Evolutionary conservation across 64 coral and sea anemone species (phyloP), one percentile per base, ranked within the genome.

Genomic region (Montipora efflorescens): DNA sequence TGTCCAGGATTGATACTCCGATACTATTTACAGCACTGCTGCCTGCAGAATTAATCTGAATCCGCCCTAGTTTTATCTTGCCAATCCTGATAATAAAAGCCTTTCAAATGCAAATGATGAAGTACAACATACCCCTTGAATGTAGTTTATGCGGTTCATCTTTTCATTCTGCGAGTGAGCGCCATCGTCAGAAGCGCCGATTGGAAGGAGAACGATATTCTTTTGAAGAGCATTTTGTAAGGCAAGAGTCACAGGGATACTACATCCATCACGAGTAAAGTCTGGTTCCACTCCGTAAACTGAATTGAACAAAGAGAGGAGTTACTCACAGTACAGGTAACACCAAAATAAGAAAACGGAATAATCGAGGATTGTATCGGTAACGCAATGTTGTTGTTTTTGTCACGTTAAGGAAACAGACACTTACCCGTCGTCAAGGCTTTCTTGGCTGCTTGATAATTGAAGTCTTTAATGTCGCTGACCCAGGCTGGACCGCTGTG

Each of bases 131-230:
- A 96, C 95, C 19, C 95, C 95, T 12, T 94, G 47, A 11, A 93
- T 78, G 28, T 93, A 96, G 45, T 96, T 96, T 1, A 12, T 13
- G n/a, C 67, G 70, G 80, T 96, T 44, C 4, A 96, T 62, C 64
- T 96, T 96, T 67, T 96, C 95, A 18, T 96, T 96, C 87, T 96
- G 95, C 0, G 95, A 96, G 53, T 96, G 95, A 14, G 95, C 91
- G 3, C 95, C 95, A 79, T 96, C 95, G 36, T 96, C 95, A 25
- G 80, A 87, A 0, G 91, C 74, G 53, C 95, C 95, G 43, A 94
- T 90, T 18, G 95, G 95, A 2, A 96, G 64, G 18, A 91, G 79
- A 46, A 96, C 78, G 5, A 93, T 81, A 52, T 87, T 93, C 12
- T 96, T 80, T 58, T 77, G 87, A 0, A 84, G 59, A 50, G 92